Percentiles rank a stretch among this genome's conserved stretches.
Evolutionary conservation across 2,888 invertebrate genomes (phyloP).

Genomic region (Cylloceria caligata): DNA sequence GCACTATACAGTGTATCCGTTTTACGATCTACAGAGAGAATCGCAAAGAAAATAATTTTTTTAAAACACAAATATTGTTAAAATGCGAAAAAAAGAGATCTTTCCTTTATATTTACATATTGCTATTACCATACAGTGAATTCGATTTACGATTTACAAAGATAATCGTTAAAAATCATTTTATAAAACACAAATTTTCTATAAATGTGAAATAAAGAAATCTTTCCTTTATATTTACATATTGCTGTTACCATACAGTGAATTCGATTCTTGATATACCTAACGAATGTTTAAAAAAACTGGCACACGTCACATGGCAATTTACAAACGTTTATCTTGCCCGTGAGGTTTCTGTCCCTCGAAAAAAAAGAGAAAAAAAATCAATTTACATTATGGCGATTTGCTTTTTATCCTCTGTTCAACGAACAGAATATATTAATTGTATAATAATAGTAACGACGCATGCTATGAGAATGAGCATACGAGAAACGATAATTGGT

Average conservation of each 20-base stretch:
- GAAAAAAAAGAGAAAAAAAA: constrained; percentile 46
- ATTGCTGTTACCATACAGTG: constrained; percentile 62
- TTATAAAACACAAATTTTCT: no score
- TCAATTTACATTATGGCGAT: constrained; percentile 62
- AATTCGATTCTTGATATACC: constrained; percentile 40
- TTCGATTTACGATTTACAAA: constrained; percentile 42
- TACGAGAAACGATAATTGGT: constrained; percentile 58
- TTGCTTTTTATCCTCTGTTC: constrained; percentile 44
- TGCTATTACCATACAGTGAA: constrained; percentile 57
- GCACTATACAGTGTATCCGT: constrained; percentile 49
- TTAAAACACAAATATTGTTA: constrained; percentile 33
- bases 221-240: constrained; percentile 65
- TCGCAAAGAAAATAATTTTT: no score
- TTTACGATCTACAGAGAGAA: constrained; percentile 43
- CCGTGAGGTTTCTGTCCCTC: constrained; percentile 23
- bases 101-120: constrained; percentile 70
- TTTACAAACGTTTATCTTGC: constrained; percentile 45
- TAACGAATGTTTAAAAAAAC: constrained; percentile 35
- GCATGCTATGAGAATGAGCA: constrained; percentile 58
- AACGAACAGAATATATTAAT: constrained; percentile 32
- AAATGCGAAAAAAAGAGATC: constrained; percentile 61
- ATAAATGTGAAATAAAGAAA: no score
- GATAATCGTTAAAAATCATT: constrained; percentile 39
- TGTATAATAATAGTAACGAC: constrained; percentile 59
- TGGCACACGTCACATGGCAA: constrained; percentile 31